Percentiles rank a stretch among this genome's conserved stretches.
These are phyloP conservation scores for Conomelus anceps DNA, from an alignment of 2,888 invertebrate genomes.

Conservation along the genomic window DNA sequence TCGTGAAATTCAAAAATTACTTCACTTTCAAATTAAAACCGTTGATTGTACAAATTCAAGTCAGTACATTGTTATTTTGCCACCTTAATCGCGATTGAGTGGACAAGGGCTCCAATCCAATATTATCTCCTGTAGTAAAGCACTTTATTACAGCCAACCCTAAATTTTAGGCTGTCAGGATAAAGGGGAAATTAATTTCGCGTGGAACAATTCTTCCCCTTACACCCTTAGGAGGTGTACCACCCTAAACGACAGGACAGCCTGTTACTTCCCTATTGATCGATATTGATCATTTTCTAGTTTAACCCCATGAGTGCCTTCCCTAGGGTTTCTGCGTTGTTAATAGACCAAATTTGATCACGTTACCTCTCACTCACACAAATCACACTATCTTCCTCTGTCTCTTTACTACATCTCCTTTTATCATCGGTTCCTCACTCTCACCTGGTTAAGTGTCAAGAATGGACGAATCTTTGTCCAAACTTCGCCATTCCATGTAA, in stretches of 20 bases:
- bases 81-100: neutral
- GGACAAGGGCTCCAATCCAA: neutral
- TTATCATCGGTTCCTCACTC: neutral
- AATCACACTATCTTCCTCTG: no score
- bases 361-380: neutral
- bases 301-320: neutral
- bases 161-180: neutral
- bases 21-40: no score
- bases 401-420: neutral
- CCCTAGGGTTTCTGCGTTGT: neutral
- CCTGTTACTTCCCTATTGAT: neutral
- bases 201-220: neutral
- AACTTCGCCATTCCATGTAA: no score
- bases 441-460: no score
- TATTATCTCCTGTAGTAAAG: neutral
- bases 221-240: neutral
- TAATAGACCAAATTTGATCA: neutral
- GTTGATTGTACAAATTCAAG: neutral
- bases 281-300: neutral
- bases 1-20: no score
- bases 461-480: no score
- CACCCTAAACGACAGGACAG: neutral
- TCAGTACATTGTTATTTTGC: neutral
- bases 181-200: neutral
- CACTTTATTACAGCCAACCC: neutral